phyloP scores from a whole-genome alignment of 2,888 invertebrate species.

The Abrostola tripartita region DNA sequence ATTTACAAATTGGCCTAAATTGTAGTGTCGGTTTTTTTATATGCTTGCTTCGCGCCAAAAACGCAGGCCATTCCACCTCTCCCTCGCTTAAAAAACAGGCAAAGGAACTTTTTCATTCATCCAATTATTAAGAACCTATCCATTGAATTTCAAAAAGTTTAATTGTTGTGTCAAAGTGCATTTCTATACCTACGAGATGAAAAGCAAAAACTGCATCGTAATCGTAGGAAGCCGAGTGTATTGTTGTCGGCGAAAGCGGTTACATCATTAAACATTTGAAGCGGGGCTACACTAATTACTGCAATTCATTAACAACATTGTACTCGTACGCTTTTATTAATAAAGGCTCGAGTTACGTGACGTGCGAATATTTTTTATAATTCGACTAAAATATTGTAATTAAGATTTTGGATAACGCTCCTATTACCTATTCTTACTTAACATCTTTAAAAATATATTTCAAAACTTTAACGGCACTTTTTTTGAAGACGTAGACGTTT shows the following conservation, averaged over 20 bases:
- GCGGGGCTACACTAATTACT: slow-evolving; percentile 56
- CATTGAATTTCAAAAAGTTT: slow-evolving; percentile 15
- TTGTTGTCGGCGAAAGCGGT: slow-evolving; percentile 55
- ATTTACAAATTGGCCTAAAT: background rate
- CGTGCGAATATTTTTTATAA: slow-evolving; percentile 48
- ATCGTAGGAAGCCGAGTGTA: slow-evolving; percentile 42
- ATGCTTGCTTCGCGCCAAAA: background rate
- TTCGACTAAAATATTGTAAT: slow-evolving; percentile 35
- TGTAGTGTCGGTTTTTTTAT: background rate
- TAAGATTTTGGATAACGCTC: slow-evolving; percentile 47
- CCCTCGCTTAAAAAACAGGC: background rate
- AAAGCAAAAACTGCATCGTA: slow-evolving; percentile 51
- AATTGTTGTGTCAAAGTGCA: slow-evolving; percentile 39
- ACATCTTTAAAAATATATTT: slow-evolving; percentile 12
- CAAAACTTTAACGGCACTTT: slow-evolving; percentile 8
- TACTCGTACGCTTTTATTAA: slow-evolving; percentile 42
- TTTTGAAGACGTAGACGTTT: slow-evolving; percentile 21
- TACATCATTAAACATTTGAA: slow-evolving; percentile 53
- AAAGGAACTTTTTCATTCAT: slow-evolving; percentile 14
- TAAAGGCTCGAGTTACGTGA: slow-evolving; percentile 48
- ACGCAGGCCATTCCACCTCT: background rate
- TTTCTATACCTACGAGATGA: slow-evolving; percentile 25
- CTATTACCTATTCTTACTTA: slow-evolving; percentile 41
- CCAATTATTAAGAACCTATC: slow-evolving; percentile 12
- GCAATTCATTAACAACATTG: slow-evolving; percentile 58